Base-by-base conservation (phyloP, 2,888 invertebrate species). In the Drosophila heteroneura region DNA sequence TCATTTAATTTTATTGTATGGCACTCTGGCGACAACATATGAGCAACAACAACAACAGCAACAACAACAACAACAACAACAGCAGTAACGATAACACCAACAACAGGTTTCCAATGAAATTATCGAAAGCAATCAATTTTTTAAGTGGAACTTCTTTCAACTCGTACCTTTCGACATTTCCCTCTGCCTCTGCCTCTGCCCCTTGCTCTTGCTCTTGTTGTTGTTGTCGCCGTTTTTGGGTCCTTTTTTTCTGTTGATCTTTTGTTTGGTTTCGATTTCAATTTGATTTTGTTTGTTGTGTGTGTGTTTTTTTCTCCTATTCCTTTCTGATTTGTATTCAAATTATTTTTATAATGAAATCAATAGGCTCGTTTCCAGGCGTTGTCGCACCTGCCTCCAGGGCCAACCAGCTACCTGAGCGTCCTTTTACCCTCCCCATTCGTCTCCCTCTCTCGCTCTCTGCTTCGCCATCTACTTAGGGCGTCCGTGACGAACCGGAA, bases 51-150 rank as follows among this genome's bases (percentile, higher is more conserved):
- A 81, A 71, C 79, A 70, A 59, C 59, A 59, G 44, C 70, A 49
- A 39, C 44, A 53, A 67, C 72, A 49, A 44, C 44, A 49, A 44
- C 44, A 53, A 69, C 72, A 58, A 44, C 68, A 81, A 71, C 81
- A 70, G 56, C 53, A 59, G 22, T 16, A 16, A 44, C 62, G 47
- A 54, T 53, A 54, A 64, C 65, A 47, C 7, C 47, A 66, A 74
- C 85, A 79, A 89, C 84, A 80, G 81, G 84, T 85, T 89, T 83
- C 82, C 87, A 89, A 80, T 87, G 87, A 88, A 88, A 83, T 88
- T 85, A 88, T 87, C 89, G 79, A 89, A 89, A 78, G 80, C 85
- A 88, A 88, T 88, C 89, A 88, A 85, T 87, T 86, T 87, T 89
- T 88, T 89, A 89, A 89, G 87, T 88, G 89, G 83, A 89, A 89